These are phyloP conservation scores for Ommatoiulus sabulosus DNA, from an alignment of 2,888 invertebrate species.

Conservation along the genomic window DNA sequence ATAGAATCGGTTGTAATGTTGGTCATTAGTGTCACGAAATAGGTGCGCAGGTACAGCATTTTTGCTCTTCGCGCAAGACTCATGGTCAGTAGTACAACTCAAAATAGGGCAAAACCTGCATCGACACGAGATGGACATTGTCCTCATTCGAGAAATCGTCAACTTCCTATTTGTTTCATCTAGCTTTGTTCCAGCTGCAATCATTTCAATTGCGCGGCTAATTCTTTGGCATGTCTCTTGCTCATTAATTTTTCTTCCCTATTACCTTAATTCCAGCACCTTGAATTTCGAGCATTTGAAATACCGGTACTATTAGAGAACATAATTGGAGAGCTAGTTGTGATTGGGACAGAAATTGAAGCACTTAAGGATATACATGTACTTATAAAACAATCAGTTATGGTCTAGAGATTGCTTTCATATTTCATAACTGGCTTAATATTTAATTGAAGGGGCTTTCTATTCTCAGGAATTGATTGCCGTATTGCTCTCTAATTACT, in stretches of 20 bases:
- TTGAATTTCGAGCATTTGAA: not conserved
- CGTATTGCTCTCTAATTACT: too few species aligned
- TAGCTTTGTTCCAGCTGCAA: not conserved
- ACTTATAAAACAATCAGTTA: too few species aligned
- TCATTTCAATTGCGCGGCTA: not conserved
- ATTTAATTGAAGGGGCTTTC: too few species aligned
- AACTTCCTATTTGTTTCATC: not conserved
- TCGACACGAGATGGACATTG: not conserved
- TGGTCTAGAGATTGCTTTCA: too few species aligned
- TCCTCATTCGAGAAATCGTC: not conserved
- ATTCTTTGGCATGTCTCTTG: not conserved
- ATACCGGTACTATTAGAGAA: not conserved
- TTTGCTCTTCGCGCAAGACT: too few species aligned
- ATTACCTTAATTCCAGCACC: not conserved
- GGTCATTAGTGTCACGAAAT: too few species aligned
- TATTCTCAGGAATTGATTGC: too few species aligned
- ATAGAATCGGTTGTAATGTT: too few species aligned
- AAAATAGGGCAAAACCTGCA: not conserved
- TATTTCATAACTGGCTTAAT: too few species aligned
- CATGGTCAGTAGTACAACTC: not conserved
- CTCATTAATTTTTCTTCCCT: not conserved
- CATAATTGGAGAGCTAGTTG: not conserved
- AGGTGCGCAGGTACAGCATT: too few species aligned
- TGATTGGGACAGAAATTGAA: not conserved
- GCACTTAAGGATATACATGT: not conserved